Evolutionary conservation across 2,888 invertebrate species (phyloP).

Genomic region (Synergus laeviventris): DNA sequence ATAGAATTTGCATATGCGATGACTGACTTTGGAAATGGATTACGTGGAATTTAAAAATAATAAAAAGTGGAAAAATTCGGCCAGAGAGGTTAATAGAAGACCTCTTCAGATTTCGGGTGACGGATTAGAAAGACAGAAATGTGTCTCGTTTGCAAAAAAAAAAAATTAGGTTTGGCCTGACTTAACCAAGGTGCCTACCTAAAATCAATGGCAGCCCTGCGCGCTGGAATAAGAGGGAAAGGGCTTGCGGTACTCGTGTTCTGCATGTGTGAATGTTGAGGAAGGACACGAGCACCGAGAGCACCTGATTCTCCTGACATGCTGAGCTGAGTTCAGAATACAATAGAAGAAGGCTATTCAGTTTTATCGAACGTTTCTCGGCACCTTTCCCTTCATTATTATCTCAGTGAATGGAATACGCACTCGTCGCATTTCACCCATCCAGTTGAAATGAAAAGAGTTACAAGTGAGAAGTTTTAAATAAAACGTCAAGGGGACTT

Average conservation of each 20-base stretch:
- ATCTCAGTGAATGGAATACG: background rate
- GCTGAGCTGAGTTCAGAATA: constrained; percentile 40
- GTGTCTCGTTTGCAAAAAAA: background rate
- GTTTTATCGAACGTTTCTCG: constrained; percentile 17
- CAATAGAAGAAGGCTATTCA: constrained; percentile 34
- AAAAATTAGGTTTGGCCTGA: background rate
- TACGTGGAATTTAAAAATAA: background rate
- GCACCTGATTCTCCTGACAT: constrained; percentile 35
- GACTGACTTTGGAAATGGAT: no score
- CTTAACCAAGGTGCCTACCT: constrained; percentile 22
- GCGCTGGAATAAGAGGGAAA: constrained; percentile 48
- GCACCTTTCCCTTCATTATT: background rate
- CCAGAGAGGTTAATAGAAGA: background rate
- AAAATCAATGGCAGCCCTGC: constrained; percentile 51
- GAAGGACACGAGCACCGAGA: constrained; percentile 16
- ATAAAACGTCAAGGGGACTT: background rate
- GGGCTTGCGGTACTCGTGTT: constrained; percentile 31
- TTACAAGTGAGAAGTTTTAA: background rate
- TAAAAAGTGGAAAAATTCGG: background rate
- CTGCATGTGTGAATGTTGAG: constrained; percentile 39
- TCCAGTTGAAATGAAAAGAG: background rate
- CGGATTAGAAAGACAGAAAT: constrained; percentile 8
- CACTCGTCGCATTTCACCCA: background rate
- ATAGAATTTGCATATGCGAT: background rate
- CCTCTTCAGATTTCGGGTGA: background rate